Evolutionary conservation across 2,888 invertebrate genomes (phyloP), one percentile per base, ranked within the genome.

Genomic region (Dasysyrphus tricinctus): DNA sequence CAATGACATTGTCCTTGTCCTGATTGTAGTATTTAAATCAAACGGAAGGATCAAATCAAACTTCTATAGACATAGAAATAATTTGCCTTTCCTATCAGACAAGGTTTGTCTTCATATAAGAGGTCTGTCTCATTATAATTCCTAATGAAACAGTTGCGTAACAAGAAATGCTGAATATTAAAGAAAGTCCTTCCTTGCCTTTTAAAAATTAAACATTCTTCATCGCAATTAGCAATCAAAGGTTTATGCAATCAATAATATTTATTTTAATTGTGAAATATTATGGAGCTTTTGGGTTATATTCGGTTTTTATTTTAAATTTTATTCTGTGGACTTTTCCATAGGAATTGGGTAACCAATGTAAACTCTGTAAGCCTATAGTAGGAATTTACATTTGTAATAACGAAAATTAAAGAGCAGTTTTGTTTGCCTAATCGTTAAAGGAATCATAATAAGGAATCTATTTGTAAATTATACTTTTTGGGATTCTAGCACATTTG

Each of bases 101-200:
- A 65, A 16, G 44, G 19, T 29, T 39, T 63, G 42, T 44, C 42
- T 24, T 44, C 29, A n/a, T 29, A 44, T 29, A 44, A 65, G 29
- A 32, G 47, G 65, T 29, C 65, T 47, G 65, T 29, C 65, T 47
- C 47, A 65, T 65, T 65, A 47, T 47, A 47, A 65, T 47, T 65
- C 29, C 16, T 44, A 63, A 63, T 63, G 44, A 44, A 63, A 44
- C 16, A 11, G 44, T 32, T 47, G 16, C 14, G 29, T 3, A 44
- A 3, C 8, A 32, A 11, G 29, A 5, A 44, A 44, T 44, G 24
- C 24, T 63, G 32, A 44, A 42, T 11, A n/a, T 44, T 9, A 29
- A 44, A 32, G 11, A 2, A n/a, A 16, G 47, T n/a, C 11, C 8
- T 29, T 11, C 8, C 32, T 24, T 61, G 29, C 39, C 12, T 14